A percentile compares a stretch with the other conserved stretches of the same genome.
These are phyloP conservation scores for Isurus oxyrinchus DNA, from an alignment of 2,113 vertebrate genomes.

Conservation along the genomic window DNA sequence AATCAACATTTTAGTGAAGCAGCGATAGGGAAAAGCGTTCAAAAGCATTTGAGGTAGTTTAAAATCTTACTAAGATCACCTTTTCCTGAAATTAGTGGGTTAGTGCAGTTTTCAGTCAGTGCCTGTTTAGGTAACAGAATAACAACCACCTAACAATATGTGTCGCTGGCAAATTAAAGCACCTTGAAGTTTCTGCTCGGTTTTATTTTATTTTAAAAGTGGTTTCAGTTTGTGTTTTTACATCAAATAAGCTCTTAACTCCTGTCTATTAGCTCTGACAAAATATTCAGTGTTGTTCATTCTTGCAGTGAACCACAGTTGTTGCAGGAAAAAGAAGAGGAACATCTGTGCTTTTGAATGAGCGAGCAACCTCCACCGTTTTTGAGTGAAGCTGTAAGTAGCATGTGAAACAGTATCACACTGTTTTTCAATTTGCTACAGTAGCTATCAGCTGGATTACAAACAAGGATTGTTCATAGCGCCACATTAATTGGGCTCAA, in stretches of 20 bases:
- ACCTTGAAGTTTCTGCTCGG: neutral
- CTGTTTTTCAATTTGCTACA: neutral
- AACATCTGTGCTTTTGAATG: neutral
- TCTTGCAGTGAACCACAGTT: slow-evolving; percentile 16
- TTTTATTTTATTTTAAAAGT: neutral
- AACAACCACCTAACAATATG: neutral
- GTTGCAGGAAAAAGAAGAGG: neutral
- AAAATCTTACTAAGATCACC: neutral
- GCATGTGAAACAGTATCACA: neutral
- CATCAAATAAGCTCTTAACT: neutral
- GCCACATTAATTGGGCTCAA: neutral
- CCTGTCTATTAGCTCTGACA: neutral
- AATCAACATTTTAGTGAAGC: neutral
- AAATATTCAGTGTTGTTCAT: neutral
- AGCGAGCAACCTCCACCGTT: neutral
- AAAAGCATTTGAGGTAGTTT: neutral
- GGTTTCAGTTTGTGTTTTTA: neutral
- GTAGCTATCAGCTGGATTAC: neutral
- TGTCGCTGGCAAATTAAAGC: neutral
- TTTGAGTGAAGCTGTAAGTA: neutral
- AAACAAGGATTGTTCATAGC: neutral
- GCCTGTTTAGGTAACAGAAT: neutral
- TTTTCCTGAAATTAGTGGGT: neutral
- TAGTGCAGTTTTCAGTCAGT: neutral
- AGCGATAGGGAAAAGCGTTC: neutral